phyloP scores from a whole-genome alignment of 2,888 invertebrate species.

The Apodemia mormo region DNA sequence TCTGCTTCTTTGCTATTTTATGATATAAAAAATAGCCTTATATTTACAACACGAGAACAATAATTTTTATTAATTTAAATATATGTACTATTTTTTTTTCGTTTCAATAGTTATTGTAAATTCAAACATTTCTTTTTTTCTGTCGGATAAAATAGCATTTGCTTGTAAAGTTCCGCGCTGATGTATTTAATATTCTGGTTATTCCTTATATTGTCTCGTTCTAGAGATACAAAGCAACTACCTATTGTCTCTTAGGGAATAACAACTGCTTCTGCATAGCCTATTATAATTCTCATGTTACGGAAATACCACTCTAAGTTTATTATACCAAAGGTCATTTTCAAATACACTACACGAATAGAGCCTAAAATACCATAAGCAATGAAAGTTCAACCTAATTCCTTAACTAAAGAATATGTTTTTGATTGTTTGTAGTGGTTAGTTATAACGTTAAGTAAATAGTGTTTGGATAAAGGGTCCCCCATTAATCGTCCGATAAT shows the following conservation, averaged over 20 bases:
- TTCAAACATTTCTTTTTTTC: background rate
- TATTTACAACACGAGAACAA: too few species aligned
- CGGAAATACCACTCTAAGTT: slow-evolving; percentile 39
- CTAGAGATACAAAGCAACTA: slow-evolving; percentile 65
- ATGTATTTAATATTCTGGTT: slow-evolving; percentile 64
- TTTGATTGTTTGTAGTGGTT: background rate
- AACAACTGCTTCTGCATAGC: slow-evolving; percentile 11
- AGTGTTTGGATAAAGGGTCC: slow-evolving; percentile 66
- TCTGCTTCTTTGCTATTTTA: too few species aligned
- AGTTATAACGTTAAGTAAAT: background rate
- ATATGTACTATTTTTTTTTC: too few species aligned
- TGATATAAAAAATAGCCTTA: too few species aligned
- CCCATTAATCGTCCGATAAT: slow-evolving; percentile 76
- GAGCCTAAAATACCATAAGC: background rate
- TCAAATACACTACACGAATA: slow-evolving; percentile 9
- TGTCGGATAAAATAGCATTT: background rate
- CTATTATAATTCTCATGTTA: background rate
- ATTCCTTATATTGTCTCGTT: slow-evolving; percentile 71
- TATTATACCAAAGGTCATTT: slow-evolving; percentile 30
- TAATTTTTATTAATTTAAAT: too few species aligned
- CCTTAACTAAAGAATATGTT: background rate
- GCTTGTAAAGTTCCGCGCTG: background rate
- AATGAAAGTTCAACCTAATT: background rate
- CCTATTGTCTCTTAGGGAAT: slow-evolving; percentile 73
- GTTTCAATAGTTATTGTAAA: too few species aligned